Conservation (phyloP, 2,797 vertebrate genomes). For the Furcifer pardalis region DNA sequence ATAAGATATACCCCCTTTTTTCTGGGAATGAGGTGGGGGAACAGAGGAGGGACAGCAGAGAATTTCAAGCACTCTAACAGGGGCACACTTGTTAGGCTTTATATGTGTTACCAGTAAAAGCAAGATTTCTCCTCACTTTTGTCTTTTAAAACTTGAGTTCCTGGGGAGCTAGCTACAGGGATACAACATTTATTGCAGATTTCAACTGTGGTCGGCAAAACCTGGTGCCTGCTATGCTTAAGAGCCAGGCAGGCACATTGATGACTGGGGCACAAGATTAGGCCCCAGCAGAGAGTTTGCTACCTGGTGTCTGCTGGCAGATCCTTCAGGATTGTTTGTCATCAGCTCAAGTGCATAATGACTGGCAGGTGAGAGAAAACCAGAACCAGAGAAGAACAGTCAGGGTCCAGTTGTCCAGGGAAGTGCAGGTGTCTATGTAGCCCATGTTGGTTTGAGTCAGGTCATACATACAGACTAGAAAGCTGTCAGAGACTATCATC, state of each 20-base stretch:
- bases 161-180: neutral
- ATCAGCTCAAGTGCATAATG: constrained; percentile 6
- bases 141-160: neutral
- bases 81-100: neutral
- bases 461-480: neutral
- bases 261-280: neutral
- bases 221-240: neutral
- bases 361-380: constrained; percentile 15
- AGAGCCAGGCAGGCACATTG: neutral
- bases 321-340: constrained; percentile 10
- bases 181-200: neutral
- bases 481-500: neutral
- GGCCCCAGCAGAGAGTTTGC: neutral
- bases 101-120: neutral
- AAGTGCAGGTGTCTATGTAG: neutral
- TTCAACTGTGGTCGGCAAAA: neutral
- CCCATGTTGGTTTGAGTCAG: neutral
- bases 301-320: neutral
- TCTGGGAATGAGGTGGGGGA: no score
- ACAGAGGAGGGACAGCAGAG: neutral
- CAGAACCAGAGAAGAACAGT: neutral
- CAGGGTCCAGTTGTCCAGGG: neutral
- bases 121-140: neutral
- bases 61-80: neutral
- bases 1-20: no score